Evolutionary conservation across 1,140 invertebrate genomes (phyloP).

Genomic region (Magallana gigas): DNA sequence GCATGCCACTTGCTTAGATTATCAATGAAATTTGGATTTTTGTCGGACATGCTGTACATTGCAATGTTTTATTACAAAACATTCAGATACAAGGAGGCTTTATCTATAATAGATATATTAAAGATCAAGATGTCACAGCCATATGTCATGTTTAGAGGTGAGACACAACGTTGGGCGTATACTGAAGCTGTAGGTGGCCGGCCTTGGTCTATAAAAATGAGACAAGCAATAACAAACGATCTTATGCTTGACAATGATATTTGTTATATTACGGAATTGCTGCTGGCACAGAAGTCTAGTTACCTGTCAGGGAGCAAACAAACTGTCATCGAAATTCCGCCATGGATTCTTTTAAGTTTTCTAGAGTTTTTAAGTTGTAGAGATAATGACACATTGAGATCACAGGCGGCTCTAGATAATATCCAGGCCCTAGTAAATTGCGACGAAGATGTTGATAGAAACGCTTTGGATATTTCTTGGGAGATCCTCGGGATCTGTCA

Average conservation of each 20-base stretch:
- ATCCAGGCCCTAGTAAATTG: background rate
- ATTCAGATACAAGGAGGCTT: background rate
- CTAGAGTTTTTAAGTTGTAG: background rate
- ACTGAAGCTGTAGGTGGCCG: background rate
- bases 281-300: background rate
- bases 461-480: background rate
- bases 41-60: background rate
- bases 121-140: background rate
- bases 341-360: background rate
- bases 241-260: too few species aligned
- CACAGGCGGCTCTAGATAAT: background rate
- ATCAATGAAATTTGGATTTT: background rate
- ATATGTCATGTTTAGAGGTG: too few species aligned
- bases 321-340: too few species aligned
- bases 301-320: too few species aligned
- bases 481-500: constrained; percentile 7
- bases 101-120: background rate
- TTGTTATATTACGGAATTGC: too few species aligned
- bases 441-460: accelerated
- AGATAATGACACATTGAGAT: background rate
- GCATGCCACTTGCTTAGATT: background rate
- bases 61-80: constrained; percentile 5
- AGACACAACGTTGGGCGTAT: background rate
- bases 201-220: background rate
- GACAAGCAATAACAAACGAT: background rate